Conservation (phyloP, 2,113 vertebrate species). For the Malaclemys terrapin region DNA sequence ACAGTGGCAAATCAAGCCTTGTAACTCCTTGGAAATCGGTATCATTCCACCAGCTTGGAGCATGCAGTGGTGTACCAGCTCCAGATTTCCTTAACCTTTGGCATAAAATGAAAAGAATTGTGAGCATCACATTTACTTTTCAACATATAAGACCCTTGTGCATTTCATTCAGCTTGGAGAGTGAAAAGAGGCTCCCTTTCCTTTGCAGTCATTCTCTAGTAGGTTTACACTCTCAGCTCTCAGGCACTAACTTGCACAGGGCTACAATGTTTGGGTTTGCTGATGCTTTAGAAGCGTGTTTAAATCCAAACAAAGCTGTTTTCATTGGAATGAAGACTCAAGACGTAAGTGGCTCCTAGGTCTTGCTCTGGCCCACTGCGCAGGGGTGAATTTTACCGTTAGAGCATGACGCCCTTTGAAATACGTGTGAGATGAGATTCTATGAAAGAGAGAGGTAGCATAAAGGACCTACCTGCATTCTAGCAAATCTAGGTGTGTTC, state of each 20-base stretch:
- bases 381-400: no score
- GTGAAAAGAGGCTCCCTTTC: not conserved
- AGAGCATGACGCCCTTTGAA: not conserved
- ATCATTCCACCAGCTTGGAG: accelerated
- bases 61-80: not conserved
- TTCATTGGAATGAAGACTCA: not conserved
- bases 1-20: not conserved
- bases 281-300: not conserved
- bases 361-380: not conserved
- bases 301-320: not conserved
- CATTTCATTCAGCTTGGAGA: not conserved
- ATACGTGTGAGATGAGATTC: not conserved
- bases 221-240: not conserved
- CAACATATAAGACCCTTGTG: not conserved
- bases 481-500: not conserved
- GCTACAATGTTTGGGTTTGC: not conserved
- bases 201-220: not conserved
- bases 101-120: not conserved
- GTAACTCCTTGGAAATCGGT: accelerated
- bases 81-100: not conserved
- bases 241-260: accelerated
- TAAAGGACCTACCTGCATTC: not conserved
- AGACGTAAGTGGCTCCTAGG: not conserved
- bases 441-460: not conserved
- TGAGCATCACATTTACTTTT: not conserved